Evolutionary conservation across 2,797 vertebrate species (phyloP), one percentile per base, ranked within the genome.

Genomic region (Glyptemys insculpta): DNA sequence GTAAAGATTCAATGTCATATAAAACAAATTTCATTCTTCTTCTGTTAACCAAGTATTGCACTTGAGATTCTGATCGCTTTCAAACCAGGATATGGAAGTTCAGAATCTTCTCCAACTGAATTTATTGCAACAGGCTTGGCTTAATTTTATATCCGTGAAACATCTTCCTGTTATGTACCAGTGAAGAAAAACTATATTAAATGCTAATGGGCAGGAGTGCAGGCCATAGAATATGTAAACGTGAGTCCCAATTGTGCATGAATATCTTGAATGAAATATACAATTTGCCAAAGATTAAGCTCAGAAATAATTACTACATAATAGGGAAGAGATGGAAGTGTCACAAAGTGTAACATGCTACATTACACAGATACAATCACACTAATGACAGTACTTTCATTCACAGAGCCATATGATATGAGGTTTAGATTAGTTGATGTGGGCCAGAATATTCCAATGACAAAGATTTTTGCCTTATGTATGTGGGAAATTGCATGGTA

Each of bases 51-150:
- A 81, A 83, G 8, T 0, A 2, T 10, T n/a, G 68, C 34, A 47
- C 41, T 88, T 47, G 44, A 44, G 37, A n/a, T 7, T 52, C 85
- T 54, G 56, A 41, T 50, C 9, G 2, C 4, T 85, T 72, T 65
- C 65, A 88, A 62, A 65, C 5, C 8, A 80, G 57, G 25, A 14
- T 5, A 34, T 27, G 29, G 5, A 57, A 78, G 57, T 83, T 74
- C 47, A 88, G 79, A 87, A 18, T 52, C 14, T 83, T 91, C 81
- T 68, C 14, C 68, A 88, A 80, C 10, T 79, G 86, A 92, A 59
- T 15, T 84, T 8, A 44, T 1, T 88, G 53, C 57, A 84, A 59
- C 19, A 19, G 0, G 47, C 56, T 87, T 79, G 31, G 47, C 49
- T 62, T 44, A 19, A 54, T 74, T 79, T 78, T 79, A 79, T 79